Percentiles rank a stretch among this genome's conserved stretches.
These are phyloP conservation scores for Sebastes alutus DNA, from an alignment of 2,797 vertebrate genomes.

Conservation along the genomic window DNA sequence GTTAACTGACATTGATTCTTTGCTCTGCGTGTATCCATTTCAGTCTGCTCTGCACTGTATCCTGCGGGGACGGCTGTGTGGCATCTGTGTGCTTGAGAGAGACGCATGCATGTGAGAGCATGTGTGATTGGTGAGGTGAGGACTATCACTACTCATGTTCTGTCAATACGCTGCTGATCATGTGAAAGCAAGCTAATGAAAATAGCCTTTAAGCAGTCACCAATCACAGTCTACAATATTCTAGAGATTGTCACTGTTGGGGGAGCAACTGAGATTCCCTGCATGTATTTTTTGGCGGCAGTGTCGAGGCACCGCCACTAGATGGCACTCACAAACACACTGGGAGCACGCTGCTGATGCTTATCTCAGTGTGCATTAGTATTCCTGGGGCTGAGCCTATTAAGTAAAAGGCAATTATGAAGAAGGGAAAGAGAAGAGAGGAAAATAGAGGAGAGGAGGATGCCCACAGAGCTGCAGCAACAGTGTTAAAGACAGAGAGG, in stretches of 20 bases:
- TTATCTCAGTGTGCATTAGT: slow-evolving; percentile 73
- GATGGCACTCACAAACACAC: slow-evolving; percentile 77
- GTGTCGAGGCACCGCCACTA: slow-evolving; percentile 61
- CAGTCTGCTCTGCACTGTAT: slow-evolving; percentile 45
- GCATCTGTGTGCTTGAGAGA: not conserved
- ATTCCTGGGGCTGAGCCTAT: slow-evolving; percentile 79
- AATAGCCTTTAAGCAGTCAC: slow-evolving; percentile 40
- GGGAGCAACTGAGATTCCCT: not conserved
- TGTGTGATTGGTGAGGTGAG: slow-evolving; percentile 31
- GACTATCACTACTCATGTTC: slow-evolving; percentile 51
- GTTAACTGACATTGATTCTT: slow-evolving; percentile 78
- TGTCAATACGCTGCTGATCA: slow-evolving; percentile 56
- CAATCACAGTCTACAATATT: slow-evolving; percentile 26
- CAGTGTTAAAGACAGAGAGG: slow-evolving; percentile 65
- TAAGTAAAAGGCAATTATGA: slow-evolving; percentile 86
- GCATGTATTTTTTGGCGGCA: slow-evolving; percentile 7
- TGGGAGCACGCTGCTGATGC: slow-evolving; percentile 37
- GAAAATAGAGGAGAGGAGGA: slow-evolving; percentile 72
- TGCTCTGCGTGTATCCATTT: slow-evolving; percentile 62
- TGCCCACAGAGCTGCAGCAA: slow-evolving; percentile 72
- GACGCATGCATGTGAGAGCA: not conserved
- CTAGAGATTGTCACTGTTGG: slow-evolving; percentile 16
- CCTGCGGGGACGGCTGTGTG: slow-evolving; percentile 24
- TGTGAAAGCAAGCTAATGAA: slow-evolving; percentile 38
- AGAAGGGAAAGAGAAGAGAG: slow-evolving; percentile 72